These are phyloP conservation scores for Cremastobaeus sp. DNA, from an alignment of 2,888 invertebrate species.

Conservation along the genomic window DNA sequence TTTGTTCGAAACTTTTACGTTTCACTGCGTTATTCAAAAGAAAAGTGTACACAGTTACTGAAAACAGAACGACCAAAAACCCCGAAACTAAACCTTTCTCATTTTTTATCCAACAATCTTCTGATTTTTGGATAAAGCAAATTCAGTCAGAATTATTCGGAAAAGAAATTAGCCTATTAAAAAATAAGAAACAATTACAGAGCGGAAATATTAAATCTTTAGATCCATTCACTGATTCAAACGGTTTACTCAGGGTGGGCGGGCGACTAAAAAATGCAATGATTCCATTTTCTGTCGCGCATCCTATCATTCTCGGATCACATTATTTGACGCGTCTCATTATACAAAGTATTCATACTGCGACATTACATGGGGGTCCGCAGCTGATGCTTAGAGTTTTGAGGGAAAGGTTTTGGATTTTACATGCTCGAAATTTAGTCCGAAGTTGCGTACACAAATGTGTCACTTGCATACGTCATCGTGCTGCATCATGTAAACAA, in stretches of 20 bases:
- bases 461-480: neutral
- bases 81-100: neutral
- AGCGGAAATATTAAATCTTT: neutral
- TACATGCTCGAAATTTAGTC: neutral
- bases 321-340: neutral
- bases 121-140: neutral
- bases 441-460: neutral
- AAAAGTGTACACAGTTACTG: too few species aligned
- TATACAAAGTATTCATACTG: neutral
- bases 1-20: too few species aligned
- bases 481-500: neutral
- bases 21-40: too few species aligned
- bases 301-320: neutral
- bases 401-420: neutral
- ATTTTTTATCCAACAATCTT: neutral
- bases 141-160: neutral
- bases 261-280: neutral
- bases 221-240: neutral
- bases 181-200: neutral
- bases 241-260: neutral
- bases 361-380: neutral
- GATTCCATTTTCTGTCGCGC: neutral
- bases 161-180: neutral
- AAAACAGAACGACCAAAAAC: too few species aligned
- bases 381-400: neutral